Conservation (phyloP, 1,140 invertebrate species). For the Euborellia annulipes region DNA sequence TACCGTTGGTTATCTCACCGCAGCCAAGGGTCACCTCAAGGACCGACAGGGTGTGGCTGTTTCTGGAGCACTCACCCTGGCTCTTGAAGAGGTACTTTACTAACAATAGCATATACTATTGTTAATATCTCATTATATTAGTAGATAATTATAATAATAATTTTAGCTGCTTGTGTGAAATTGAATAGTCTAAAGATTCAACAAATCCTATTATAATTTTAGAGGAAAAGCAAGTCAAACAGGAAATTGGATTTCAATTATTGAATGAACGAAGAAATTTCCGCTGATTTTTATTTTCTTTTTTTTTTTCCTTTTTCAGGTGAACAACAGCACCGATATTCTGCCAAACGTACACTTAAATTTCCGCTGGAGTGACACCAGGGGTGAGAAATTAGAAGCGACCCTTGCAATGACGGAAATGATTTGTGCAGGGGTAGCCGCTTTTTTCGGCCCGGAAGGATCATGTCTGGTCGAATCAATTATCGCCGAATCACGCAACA, state of each 20-base stretch:
- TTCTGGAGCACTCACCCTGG: conserved; percentile 79
- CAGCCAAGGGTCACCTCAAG: conserved; percentile 54
- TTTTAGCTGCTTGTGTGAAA: too few relatives aligned
- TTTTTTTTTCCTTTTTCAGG: too few relatives aligned
- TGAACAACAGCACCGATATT: conserved; percentile 58
- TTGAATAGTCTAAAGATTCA: too few relatives aligned
- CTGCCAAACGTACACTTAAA: conserved; percentile 64
- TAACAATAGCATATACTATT: too few relatives aligned
- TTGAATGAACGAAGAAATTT: too few relatives aligned
- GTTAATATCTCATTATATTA: too few relatives aligned
- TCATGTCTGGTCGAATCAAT: conserved; percentile 86
- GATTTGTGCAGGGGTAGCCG: conserved; percentile 74
- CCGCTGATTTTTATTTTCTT: too few relatives aligned
- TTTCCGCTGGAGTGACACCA: conserved; percentile 76
- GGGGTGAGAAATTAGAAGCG: conserved; percentile 65
- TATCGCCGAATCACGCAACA: conserved; percentile 80
- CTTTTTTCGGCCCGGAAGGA: conserved; percentile 90
- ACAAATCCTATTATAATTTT: too few relatives aligned
- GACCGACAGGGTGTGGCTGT: conserved; percentile 74
- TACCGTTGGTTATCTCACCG: conserved; percentile 69
- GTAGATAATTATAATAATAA: too few relatives aligned
- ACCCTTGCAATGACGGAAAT: conserved; percentile 79
- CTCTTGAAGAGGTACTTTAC: conserved; percentile 65
- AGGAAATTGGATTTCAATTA: too few relatives aligned
- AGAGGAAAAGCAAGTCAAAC: too few relatives aligned